Evolutionary conservation across 2,113 vertebrate genomes (phyloP).

Genomic region (Ramphastos sulfuratus): DNA sequence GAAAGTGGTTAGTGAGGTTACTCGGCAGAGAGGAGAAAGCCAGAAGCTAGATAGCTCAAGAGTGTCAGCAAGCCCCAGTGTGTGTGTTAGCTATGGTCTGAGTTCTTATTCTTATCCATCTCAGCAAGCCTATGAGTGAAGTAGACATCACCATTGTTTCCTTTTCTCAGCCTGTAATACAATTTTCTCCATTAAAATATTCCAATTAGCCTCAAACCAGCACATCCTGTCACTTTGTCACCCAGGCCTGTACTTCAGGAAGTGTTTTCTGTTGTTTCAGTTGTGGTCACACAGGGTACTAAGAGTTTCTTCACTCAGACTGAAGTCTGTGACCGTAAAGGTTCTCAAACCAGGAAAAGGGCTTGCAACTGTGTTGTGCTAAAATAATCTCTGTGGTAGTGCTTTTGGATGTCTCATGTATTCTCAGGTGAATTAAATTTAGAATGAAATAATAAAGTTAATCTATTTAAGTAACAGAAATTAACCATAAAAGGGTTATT

Average conservation of each 20-base stretch:
- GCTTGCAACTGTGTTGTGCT: not conserved
- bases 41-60: no score
- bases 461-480: not conserved
- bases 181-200: no score
- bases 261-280: not conserved
- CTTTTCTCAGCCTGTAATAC: no score
- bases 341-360: not conserved
- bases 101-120: no score
- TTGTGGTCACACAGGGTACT: not conserved
- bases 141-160: no score
- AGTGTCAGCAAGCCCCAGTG: no score
- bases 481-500: not conserved
- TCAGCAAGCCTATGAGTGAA: no score
- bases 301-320: not conserved
- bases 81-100: no score
- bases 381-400: not conserved
- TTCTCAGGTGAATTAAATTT: not conserved
- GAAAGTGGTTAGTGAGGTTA: no score
- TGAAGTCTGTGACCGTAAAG: not conserved
- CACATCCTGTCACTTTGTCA: no score
- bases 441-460: not conserved
- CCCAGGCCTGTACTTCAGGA: not conserved
- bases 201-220: no score
- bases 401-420: not conserved
- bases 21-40: no score